These are phyloP conservation scores for Noctua comes DNA, from an alignment of 2,888 invertebrate species.

Conservation along the genomic window DNA sequence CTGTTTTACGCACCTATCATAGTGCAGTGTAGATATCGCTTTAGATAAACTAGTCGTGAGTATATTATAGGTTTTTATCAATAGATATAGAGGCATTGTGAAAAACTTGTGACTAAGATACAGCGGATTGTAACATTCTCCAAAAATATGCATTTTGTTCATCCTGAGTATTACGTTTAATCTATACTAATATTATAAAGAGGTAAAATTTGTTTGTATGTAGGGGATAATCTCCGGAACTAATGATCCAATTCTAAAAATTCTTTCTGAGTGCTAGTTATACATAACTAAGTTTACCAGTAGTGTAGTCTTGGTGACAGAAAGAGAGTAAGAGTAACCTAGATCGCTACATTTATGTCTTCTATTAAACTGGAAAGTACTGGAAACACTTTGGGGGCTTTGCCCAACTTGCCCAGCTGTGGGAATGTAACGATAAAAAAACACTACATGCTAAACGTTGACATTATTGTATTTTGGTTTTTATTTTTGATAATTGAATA, in stretches of 20 bases:
- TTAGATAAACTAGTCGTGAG: slow-evolving; percentile 12
- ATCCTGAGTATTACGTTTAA: no score
- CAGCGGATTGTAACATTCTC: not conserved
- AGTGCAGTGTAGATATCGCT: not conserved
- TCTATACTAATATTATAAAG: no score
- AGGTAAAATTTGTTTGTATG: no score
- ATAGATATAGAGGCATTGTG: not conserved
- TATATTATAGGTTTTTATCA: slow-evolving; percentile 14
- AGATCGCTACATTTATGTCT: not conserved
- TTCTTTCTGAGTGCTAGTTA: no score
- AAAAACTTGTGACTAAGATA: not conserved
- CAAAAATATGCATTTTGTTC: not conserved
- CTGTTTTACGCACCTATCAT: slow-evolving; percentile 25
- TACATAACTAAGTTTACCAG: no score
- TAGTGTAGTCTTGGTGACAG: not conserved
- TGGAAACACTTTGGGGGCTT: not conserved
- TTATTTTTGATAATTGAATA: no score
- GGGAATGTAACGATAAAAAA: no score
- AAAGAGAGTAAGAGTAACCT: no score
- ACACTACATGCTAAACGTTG: no score
- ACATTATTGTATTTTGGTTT: no score
- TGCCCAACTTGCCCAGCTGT: not conserved
- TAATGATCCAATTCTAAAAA: no score
- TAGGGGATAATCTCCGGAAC: no score
- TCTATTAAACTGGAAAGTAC: not conserved